phyloP scores from a whole-genome alignment of 2,113 vertebrate species.

The Paramormyrops kingsleyae region DNA sequence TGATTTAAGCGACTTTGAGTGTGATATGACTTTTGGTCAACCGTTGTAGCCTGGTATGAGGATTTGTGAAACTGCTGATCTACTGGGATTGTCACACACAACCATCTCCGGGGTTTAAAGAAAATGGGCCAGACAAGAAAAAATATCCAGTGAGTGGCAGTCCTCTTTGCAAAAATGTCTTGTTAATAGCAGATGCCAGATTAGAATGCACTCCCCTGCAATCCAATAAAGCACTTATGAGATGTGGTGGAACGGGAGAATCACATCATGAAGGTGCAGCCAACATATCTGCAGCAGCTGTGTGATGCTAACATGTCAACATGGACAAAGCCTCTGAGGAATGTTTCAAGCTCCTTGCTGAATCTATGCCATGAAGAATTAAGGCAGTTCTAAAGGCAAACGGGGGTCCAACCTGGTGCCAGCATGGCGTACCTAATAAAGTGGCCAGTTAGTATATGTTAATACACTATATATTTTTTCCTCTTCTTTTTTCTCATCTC shows the following conservation, averaged over 20 bases:
- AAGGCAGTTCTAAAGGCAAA: background rate
- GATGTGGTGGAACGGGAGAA: background rate
- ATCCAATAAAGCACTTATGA: background rate
- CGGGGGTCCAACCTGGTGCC: background rate
- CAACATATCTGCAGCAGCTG: background rate
- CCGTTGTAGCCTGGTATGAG: background rate
- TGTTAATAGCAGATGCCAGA: background rate
- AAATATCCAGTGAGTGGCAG: background rate
- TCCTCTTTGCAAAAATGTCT: background rate
- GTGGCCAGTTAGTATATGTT: background rate
- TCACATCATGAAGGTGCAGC: background rate
- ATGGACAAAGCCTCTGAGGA: background rate
- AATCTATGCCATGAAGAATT: background rate
- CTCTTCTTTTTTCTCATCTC: background rate
- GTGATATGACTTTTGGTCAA: background rate
- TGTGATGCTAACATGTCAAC: background rate
- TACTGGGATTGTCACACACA: background rate
- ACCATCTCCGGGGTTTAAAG: background rate
- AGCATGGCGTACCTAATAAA: background rate
- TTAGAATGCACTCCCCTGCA: background rate
- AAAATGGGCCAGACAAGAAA: background rate
- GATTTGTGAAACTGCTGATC: background rate
- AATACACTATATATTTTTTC: background rate
- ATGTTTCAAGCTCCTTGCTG: background rate
- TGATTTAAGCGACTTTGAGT: background rate